Percentiles rank a stretch among this genome's conserved stretches.
Evolutionary conservation across 2,888 invertebrate species (phyloP).

Genomic region (Drosophila parthenogenetica): DNA sequence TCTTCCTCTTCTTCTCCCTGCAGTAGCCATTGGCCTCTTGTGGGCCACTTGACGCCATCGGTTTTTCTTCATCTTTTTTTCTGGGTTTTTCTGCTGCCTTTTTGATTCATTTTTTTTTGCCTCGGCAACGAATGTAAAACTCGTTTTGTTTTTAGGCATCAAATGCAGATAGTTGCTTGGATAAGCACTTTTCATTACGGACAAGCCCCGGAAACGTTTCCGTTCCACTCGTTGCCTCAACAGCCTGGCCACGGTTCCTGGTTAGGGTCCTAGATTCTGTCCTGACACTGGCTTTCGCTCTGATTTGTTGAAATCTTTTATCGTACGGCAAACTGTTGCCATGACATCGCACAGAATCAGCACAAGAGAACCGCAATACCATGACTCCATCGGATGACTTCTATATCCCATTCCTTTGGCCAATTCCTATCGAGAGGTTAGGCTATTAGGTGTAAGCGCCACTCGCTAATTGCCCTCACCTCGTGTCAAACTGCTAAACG

Average conservation of each 20-base stretch:
- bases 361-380: conserved; percentile 32
- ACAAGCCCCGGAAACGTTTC: conserved; percentile 48
- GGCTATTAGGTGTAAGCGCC: conserved; percentile 56
- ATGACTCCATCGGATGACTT: background rate
- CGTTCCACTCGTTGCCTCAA: conserved; percentile 54
- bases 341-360: conserved; percentile 50
- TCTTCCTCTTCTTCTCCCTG: background rate
- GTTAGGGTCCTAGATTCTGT: conserved; percentile 22
- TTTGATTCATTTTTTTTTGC: conserved; percentile 7
- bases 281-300: conserved; percentile 33
- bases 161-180: conserved; percentile 72
- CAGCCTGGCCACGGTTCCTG: conserved; percentile 16
- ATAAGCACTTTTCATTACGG: conserved; percentile 77
- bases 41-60: conserved; percentile 46
- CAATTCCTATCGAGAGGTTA: conserved; percentile 24
- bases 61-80: conserved; percentile 28
- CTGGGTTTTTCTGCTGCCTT: conserved; percentile 6
- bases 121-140: conserved; percentile 46
- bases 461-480: conserved; percentile 71
- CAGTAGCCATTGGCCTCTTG: conserved; percentile 35
- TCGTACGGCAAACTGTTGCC: conserved; percentile 69
- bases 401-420: conserved; percentile 2
- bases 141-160: conserved; percentile 70
- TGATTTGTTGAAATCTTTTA: conserved; percentile 80
- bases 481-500: conserved; percentile 61